A percentile compares a stretch with the other conserved stretches of the same genome.
Evolutionary conservation across 2,113 vertebrate genomes (phyloP).

Genomic region (Theristicus caerulescens): DNA sequence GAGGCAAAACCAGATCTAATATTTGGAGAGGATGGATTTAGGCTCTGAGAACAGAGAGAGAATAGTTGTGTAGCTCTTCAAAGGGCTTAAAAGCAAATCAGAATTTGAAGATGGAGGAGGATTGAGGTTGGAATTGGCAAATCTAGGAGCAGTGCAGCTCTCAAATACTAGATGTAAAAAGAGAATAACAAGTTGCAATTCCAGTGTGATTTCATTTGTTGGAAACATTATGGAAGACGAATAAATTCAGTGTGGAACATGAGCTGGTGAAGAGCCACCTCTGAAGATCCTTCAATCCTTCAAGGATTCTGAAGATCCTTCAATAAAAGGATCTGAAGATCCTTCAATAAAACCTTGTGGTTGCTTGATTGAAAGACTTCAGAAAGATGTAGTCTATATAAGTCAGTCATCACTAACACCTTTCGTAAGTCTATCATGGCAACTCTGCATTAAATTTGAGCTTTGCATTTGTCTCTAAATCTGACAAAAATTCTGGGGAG

Average conservation of each 20-base stretch:
- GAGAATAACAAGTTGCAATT: not conserved
- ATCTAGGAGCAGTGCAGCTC: not conserved
- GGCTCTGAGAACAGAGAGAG: not conserved
- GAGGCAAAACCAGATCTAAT: not conserved
- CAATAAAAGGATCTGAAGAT: not conserved
- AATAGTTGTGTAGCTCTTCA: not conserved
- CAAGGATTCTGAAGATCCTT: not conserved
- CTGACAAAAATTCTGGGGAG: not conserved
- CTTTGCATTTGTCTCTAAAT: not conserved
- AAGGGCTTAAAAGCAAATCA: not conserved
- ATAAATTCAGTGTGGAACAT: not conserved
- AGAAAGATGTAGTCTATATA: not conserved
- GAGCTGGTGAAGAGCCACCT: not conserved
- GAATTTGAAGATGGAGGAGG: not conserved
- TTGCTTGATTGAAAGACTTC: not conserved
- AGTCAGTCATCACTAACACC: not conserved
- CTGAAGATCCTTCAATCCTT: not conserved
- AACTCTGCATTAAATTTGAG: not conserved
- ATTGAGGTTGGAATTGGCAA: not conserved
- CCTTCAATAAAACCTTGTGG: not conserved
- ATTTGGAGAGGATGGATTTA: not conserved
- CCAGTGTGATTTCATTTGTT: not conserved
- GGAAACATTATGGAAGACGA: not conserved
- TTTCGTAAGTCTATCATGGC: rapidly evolving
- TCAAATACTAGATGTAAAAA: not conserved